phyloP scores from a whole-genome alignment of 2,888 invertebrate genomes.

The Parascotia fuliginaria region DNA sequence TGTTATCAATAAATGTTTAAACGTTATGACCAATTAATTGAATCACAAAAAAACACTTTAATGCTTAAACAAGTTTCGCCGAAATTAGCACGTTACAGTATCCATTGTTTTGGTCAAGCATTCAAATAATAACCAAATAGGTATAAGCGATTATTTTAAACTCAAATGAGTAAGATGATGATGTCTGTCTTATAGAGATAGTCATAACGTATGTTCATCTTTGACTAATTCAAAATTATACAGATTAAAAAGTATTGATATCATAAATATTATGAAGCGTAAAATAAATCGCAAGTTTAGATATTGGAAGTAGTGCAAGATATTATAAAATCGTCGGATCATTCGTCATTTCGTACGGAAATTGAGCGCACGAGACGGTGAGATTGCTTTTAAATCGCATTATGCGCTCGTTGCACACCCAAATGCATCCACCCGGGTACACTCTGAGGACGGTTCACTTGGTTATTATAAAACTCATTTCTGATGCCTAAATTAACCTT shows the following conservation, averaged over 20 bases:
- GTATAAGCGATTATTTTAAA: too few species aligned
- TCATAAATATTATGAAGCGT: conserved; percentile 7
- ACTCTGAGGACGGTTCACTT: conserved; percentile 38
- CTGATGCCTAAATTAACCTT: conserved; percentile 31
- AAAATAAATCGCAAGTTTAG: conserved; percentile 11
- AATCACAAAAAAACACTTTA: too few species aligned
- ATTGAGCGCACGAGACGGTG: conserved; percentile 69
- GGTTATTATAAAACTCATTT: conserved; percentile 45
- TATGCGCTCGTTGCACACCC: conserved; percentile 61
- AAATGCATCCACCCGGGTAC: conserved; percentile 49
- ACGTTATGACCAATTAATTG: too few species aligned
- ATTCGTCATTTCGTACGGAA: conserved; percentile 69
- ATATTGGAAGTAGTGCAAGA: conserved; percentile 23
- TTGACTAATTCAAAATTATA: too few species aligned
- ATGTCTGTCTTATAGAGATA: too few species aligned
- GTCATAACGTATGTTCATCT: too few species aligned
- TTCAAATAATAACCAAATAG: too few species aligned
- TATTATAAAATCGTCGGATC: conserved; percentile 46
- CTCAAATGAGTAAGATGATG: too few species aligned
- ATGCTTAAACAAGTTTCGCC: too few species aligned
- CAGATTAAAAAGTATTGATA: neutral
- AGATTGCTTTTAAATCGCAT: conserved; percentile 82
- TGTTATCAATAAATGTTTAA: too few species aligned
- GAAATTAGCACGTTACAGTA: too few species aligned
- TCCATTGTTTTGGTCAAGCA: too few species aligned